Conservation (phyloP, 2,113 vertebrate species). For the Macquaria australasica region DNA sequence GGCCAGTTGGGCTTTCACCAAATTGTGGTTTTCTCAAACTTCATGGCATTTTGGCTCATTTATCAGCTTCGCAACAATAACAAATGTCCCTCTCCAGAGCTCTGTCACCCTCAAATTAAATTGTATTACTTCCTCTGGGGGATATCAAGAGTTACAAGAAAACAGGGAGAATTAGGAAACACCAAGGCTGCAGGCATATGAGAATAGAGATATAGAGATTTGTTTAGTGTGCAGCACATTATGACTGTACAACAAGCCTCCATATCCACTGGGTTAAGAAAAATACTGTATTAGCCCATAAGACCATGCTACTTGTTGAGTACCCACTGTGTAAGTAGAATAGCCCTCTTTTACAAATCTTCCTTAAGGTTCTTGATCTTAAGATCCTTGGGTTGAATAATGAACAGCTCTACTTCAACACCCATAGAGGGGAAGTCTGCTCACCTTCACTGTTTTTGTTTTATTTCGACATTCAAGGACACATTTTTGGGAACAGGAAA, state of each 20-base stretch:
- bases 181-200: background rate
- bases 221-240: background rate
- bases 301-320: background rate
- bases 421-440: background rate
- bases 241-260: background rate
- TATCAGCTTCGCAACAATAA: conserved; percentile 44
- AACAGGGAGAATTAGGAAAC: conserved; percentile 13
- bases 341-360: background rate
- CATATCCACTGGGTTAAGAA: background rate
- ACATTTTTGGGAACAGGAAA: background rate
- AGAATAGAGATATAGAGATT: background rate
- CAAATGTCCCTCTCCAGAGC: conserved; percentile 25
- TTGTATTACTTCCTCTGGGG: conserved; percentile 4
- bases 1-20: conserved; percentile 64
- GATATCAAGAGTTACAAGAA: background rate
- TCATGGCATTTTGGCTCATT: conserved; percentile 63
- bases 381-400: background rate
- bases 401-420: background rate
- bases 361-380: background rate
- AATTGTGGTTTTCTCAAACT: conserved; percentile 73
- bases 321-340: background rate
- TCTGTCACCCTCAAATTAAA: conserved; percentile 28
- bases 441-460: background rate
- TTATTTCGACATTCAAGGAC: background rate
- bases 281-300: background rate